phyloP scores from a whole-genome alignment of 2,797 vertebrate species.

The Gadopsis bispinosus region DNA sequence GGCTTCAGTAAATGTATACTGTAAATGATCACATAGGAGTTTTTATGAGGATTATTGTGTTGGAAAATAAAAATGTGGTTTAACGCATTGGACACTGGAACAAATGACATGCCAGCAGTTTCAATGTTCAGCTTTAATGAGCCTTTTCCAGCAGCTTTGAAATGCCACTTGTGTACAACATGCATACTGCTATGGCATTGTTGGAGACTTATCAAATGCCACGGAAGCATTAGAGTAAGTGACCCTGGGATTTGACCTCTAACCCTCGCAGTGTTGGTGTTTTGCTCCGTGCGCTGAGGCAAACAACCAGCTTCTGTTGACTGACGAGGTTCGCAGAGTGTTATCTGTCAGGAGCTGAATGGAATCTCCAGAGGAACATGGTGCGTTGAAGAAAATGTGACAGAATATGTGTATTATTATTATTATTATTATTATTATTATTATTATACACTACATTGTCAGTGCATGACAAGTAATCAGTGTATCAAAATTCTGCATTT shows the following conservation, averaged over 20 bases:
- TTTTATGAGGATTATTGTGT: neutral
- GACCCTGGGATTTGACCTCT: slow-evolving; percentile 15
- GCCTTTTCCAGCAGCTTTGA: neutral
- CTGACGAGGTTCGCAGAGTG: neutral
- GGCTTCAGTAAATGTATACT: no score
- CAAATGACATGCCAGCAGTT: neutral
- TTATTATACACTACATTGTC: neutral
- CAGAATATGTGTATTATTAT: neutral
- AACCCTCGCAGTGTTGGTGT: neutral
- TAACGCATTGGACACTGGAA: neutral
- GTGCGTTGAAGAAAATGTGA: slow-evolving; percentile 3
- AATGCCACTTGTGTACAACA: neutral
- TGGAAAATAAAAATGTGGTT: neutral
- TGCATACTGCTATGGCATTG: neutral
- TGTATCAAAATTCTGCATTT: neutral
- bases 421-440: no score
- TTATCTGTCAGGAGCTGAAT: slow-evolving; percentile 5
- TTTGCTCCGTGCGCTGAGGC: neutral
- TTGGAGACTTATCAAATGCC: slow-evolving; percentile 1
- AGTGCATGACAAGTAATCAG: neutral
- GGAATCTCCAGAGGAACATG: slow-evolving; percentile 16
- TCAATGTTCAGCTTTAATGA: neutral
- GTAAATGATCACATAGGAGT: neutral
- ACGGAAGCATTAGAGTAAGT: neutral
- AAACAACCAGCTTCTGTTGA: slow-evolving; percentile 25